These are phyloP conservation scores for Anser brachyrhynchus DNA, from an alignment of 2,113 vertebrate species.

Conservation along the genomic window DNA sequence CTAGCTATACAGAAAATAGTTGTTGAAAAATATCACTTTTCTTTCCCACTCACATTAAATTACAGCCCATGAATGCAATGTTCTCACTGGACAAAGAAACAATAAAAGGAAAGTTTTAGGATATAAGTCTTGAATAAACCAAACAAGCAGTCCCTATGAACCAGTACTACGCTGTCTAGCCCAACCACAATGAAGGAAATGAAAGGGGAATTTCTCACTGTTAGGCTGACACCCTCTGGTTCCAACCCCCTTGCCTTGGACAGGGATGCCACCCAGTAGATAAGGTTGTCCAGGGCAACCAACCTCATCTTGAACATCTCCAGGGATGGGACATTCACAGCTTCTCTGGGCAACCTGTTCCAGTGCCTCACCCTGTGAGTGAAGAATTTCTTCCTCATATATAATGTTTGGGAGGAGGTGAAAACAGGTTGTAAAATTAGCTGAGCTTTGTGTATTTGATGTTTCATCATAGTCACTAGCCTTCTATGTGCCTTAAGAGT, in stretches of 20 bases:
- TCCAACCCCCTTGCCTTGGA: no score
- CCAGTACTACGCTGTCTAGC: rapidly evolving
- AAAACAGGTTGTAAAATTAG: background rate
- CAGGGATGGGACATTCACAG: no score
- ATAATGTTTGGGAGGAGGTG: background rate
- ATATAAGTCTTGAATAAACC: background rate
- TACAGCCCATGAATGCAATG: background rate
- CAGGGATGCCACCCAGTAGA: no score
- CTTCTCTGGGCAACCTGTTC: no score
- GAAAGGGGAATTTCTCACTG: background rate
- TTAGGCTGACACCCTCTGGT: background rate
- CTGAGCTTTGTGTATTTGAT: background rate
- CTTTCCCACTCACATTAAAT: rapidly evolving
- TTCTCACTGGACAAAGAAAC: background rate
- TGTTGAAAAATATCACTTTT: background rate
- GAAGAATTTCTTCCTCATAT: no score
- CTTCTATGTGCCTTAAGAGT: background rate
- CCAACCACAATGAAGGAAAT: rapidly evolving
- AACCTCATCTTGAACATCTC: no score
- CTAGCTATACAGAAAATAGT: rapidly evolving
- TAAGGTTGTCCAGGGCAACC: no score
- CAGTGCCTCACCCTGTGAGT: no score
- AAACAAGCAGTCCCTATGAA: rapidly evolving
- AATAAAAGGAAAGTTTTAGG: background rate
- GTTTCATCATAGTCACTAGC: background rate